Evolutionary conservation across 2,113 vertebrate genomes (phyloP).

Genomic region (Heterochromis multidens): DNA sequence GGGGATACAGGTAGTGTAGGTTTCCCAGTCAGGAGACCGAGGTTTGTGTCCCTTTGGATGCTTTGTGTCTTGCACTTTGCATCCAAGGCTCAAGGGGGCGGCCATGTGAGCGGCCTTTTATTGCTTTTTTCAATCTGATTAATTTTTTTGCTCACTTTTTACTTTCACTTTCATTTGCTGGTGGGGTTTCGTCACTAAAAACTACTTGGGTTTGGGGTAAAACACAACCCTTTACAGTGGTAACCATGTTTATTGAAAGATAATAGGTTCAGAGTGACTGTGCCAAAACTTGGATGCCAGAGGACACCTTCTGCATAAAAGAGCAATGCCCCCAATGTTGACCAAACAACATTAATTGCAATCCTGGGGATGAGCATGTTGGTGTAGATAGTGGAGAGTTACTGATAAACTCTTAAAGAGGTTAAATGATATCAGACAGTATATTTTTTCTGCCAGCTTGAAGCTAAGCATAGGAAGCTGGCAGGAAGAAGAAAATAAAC

Average conservation of each 20-base stretch:
- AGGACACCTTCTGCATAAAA: neutral
- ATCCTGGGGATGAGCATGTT: neutral
- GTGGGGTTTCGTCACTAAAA: neutral
- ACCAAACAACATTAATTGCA: neutral
- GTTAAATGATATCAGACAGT: neutral
- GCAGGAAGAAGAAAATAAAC: neutral
- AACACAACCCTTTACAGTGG: neutral
- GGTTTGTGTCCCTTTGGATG: neutral
- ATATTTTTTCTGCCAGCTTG: neutral
- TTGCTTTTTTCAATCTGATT: too few species aligned
- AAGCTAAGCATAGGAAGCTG: neutral
- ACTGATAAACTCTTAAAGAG: accelerated
- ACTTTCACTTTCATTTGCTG: neutral
- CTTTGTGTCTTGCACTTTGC: neutral
- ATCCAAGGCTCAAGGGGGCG: neutral
- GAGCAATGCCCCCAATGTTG: neutral
- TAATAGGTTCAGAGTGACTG: neutral
- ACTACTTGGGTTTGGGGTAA: neutral
- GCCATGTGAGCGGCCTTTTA: too few species aligned
- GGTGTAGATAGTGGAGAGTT: neutral
- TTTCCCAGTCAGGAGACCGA: neutral
- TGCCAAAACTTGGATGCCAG: neutral
- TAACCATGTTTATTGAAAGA: neutral
- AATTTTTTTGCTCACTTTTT: neutral
- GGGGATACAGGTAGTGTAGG: neutral